These are phyloP conservation scores for Pangasianodon gigas DNA, from an alignment of 2,113 vertebrate genomes.

Conservation along the genomic window DNA sequence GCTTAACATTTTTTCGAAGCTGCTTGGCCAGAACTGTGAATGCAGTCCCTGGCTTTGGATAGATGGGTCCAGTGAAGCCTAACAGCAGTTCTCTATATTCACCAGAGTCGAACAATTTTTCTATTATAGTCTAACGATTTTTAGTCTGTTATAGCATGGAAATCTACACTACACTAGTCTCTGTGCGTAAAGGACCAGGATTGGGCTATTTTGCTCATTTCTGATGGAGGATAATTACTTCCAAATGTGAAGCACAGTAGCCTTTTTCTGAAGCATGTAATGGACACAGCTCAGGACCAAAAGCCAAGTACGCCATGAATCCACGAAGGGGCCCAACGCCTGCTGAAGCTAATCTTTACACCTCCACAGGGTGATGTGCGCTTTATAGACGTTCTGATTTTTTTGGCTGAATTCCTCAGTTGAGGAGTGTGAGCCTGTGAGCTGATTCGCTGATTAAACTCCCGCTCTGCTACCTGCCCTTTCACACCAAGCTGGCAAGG, in stretches of 20 bases:
- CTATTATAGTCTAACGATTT: background rate
- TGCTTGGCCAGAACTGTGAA: background rate
- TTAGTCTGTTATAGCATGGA: background rate
- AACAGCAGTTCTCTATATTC: background rate
- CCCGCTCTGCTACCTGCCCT: background rate
- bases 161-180: background rate
- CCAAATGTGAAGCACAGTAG: background rate
- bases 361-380: too few species aligned
- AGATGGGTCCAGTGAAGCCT: background rate
- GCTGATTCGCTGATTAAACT: slow-evolving; percentile 6
- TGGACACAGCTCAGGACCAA: background rate
- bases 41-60: background rate
- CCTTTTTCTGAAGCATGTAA: background rate
- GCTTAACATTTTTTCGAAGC: background rate
- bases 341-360: background rate
- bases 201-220: background rate
- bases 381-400: background rate
- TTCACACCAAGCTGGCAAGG: background rate
- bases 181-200: background rate
- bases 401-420: background rate
- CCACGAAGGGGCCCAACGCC: too few species aligned
- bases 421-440: background rate
- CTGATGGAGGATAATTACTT: background rate
- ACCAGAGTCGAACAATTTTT: background rate
- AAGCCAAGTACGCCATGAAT: background rate